Base-by-base conservation (phyloP, 2,113 vertebrate species). In the Serilophus lunatus region DNA sequence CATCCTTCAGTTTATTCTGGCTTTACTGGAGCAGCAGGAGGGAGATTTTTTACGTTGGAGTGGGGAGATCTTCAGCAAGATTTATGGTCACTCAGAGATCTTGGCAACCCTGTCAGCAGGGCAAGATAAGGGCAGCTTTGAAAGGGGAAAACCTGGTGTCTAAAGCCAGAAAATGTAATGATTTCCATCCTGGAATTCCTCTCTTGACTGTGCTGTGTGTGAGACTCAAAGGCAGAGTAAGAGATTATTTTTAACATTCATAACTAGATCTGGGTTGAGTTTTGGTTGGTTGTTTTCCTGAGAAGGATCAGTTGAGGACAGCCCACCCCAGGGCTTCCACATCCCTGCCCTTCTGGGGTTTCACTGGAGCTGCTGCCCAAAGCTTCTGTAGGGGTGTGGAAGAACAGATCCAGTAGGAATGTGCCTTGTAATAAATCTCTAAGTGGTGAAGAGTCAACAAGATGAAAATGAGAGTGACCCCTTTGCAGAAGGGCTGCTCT, bases 1-100 rank as follows among this genome's bases (percentile, higher is more conserved):
- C 18, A 9, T 51, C 54, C 26, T 47, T 24, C 47, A 25, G 44
- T 29, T 65, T 5, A 1, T 33, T 19, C 18, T 50, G 38, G 4
- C 44, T 35, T 49, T 36, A 3, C 22, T 63, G 75, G 29, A 60
- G 38, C 49, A 68, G 24, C 47, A 49, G 3, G 36, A 6, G n/a
- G 12, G 35, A 45, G 24, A 12, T n/a, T 12, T 86, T 61, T 53
- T 13, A 31, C 8, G 5, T 0, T 2, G 29, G 14, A 25, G 29
- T 33, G 16, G n/a, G 28, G 23, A 44, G 29, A 29, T 40, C 24
- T 63, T 3, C 22, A 65, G 35, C 35, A 68, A 13, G 35, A 44
- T 10, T 47, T 23, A 2, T 2, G 29, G 6, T 1, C 68, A 3
- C 15, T 38, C 4, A 2, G 26, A 15, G 61, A 44, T 7, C 9